Percentiles rank a stretch among this genome's conserved stretches.
phyloP scores from a whole-genome alignment of 2,113 vertebrate genomes.

The Stigmatopora argus region DNA sequence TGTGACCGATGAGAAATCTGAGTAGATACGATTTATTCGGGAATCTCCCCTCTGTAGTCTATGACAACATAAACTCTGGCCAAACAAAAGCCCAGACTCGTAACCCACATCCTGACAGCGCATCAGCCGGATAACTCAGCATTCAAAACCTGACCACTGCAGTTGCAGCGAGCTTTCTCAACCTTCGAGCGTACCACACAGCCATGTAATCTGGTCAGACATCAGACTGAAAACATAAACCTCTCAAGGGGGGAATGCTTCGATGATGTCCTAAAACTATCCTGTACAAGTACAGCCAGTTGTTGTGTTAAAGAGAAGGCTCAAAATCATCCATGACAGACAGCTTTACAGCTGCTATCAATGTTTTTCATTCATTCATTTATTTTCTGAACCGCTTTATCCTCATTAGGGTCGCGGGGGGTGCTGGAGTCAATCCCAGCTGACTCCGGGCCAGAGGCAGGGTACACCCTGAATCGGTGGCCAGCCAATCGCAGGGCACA shows the following conservation, averaged over 20 bases:
- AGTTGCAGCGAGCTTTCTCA: slow-evolving; percentile 25
- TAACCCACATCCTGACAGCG: slow-evolving; percentile 27
- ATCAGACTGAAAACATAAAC: slow-evolving; percentile 45
- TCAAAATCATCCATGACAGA: slow-evolving; percentile 37
- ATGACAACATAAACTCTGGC: slow-evolving; percentile 21
- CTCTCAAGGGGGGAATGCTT: slow-evolving; percentile 35
- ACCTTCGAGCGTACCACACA: slow-evolving; percentile 16
- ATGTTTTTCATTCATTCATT: too few relatives aligned
- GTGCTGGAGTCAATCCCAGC: too few relatives aligned
- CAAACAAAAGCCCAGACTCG: slow-evolving; percentile 23
- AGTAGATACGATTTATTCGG: slow-evolving; percentile 23
- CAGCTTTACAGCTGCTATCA: slow-evolving; percentile 28
- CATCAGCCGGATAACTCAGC: slow-evolving; percentile 8
- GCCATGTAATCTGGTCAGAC: slow-evolving; percentile 38
- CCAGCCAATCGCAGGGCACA: too few relatives aligned
- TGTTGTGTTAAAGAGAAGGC: slow-evolving; percentile 42
- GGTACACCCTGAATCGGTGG: too few relatives aligned
- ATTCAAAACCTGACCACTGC: slow-evolving; percentile 26
- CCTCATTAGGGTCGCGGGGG: too few relatives aligned
- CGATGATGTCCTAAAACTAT: slow-evolving; percentile 61
- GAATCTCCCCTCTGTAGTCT: slow-evolving; percentile 13
- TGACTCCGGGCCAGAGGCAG: too few relatives aligned
- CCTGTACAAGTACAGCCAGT: slow-evolving; percentile 49
- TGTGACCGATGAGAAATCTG: slow-evolving; percentile 18
- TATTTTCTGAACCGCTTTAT: too few relatives aligned